Conservation (phyloP, 30 jellyfish, hydroid and myxozoan species). For the Pelagia noctiluca region DNA sequence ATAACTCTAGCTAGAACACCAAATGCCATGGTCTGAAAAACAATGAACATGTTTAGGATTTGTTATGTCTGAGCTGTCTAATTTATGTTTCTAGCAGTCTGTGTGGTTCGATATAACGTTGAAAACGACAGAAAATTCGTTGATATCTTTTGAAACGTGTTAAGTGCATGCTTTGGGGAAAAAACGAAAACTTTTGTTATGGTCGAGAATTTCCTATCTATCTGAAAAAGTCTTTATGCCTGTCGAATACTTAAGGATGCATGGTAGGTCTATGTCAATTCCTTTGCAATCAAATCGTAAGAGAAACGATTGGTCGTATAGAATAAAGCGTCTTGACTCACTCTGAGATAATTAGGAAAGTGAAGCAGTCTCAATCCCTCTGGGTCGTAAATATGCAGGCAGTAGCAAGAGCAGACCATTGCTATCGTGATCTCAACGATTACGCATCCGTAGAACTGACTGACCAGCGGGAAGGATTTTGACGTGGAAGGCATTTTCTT, state of each 20-base stretch:
- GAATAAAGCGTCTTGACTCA: slow-evolving; percentile 46
- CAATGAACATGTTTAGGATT: not conserved
- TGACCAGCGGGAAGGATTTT: slow-evolving; percentile 76
- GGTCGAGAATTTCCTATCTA: no score
- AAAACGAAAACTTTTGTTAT: no score
- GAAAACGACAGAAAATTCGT: no score
- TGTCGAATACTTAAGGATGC: no score
- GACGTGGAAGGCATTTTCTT: slow-evolving; percentile 89
- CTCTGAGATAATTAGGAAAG: slow-evolving; percentile 67
- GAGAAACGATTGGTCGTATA: no score
- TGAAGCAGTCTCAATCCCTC: slow-evolving; percentile 79
- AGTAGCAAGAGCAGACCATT: slow-evolving; percentile 84
- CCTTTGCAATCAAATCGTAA: no score
- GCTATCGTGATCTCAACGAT: slow-evolving; percentile 85
- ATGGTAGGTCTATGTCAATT: no score
- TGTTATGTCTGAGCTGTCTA: not conserved
- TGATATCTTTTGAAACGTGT: no score
- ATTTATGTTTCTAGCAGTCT: no score
- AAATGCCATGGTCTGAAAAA: slow-evolving; percentile 69
- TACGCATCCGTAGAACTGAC: slow-evolving; percentile 79
- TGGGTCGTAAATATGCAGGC: slow-evolving; percentile 86
- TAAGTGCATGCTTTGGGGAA: no score
- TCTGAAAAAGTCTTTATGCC: no score
- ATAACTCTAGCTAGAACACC: slow-evolving; percentile 68
- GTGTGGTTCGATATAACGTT: no score